Base-by-base conservation (phyloP, 1,140 invertebrate species). In the Drosophila setifemur region DNA sequence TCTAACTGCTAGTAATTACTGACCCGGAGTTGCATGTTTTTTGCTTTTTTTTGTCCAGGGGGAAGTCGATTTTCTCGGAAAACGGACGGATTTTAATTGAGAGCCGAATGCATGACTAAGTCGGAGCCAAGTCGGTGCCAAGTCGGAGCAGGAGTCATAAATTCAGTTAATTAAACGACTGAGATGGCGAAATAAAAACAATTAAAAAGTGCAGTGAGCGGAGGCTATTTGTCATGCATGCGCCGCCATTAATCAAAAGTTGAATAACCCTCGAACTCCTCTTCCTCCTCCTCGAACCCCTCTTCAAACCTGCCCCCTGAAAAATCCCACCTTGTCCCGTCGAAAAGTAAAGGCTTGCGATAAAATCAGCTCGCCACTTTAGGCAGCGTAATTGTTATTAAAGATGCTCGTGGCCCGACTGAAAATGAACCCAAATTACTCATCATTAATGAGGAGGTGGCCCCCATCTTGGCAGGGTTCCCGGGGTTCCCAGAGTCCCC, bases 211-310 rank as follows among this genome's bases (percentile, higher is more conserved):
- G 78, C 79, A 79, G 26, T 53, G 75, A 42, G 55, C 68, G 70
- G 11, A 69, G 54, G 64, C 52, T 61, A 79, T 83, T 83, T 85
- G 64, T 85, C 81, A 85, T 67, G 79, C 61, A 74, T 63, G 66
- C 47, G 79, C 74, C 73, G 60, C 57, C 42, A 83, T 83, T 83
- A 83, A 83, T 83, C 79, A 83, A 86, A 85, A 79, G 79, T 85
- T 83, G 79, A 83, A 85, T 60, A 77, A 79, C 61, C 39, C 23
- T 28, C 16, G 47, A n/a, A n/a, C n/a, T n/a, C n/a, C n/a, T n/a
- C n/a, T n/a, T n/a, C 12, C 6, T 25, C 18, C 8, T 11, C 4
- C 1, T n/a, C 19, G 3, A 21, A 25, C 25, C 23, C 12, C 5
- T 23, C 7, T 8, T 4, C 14, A 37, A 12, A 35, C 12, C 31